Percentiles rank a stretch among this genome's conserved stretches.
Conservation (phyloP, 2,888 invertebrate genomes). For the Caenorhabditis auriculariae region DNA sequence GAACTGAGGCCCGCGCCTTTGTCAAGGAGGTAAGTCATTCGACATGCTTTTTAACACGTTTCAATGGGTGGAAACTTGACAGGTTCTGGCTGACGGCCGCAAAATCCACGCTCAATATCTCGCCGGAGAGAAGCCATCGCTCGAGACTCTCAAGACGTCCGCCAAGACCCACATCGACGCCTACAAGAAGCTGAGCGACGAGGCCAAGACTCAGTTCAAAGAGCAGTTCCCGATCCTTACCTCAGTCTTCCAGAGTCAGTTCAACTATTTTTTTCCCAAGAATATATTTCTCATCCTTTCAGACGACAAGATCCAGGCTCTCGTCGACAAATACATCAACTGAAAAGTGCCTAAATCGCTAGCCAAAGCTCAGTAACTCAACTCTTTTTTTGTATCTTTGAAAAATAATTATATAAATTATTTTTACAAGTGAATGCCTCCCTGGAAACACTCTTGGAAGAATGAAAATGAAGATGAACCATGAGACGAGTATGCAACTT, state of each 20-base stretch:
- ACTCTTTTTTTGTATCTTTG: too few relatives aligned
- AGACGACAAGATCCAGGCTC: constrained; percentile 25
- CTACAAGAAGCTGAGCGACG: constrained; percentile 50
- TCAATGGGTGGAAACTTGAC: neutral
- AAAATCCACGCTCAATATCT: constrained; percentile 47
- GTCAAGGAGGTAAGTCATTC: constrained; percentile 40
- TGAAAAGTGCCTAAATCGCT: too few relatives aligned
- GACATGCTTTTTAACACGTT: neutral
- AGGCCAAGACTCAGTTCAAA: constrained; percentile 52
- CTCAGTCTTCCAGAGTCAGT: constrained; percentile 47
- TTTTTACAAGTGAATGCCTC: too few relatives aligned
- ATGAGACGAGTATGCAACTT: too few relatives aligned
- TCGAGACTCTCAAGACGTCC: constrained; percentile 44
- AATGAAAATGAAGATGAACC: too few relatives aligned
- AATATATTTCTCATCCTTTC: constrained; percentile 1
- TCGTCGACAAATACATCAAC: constrained; percentile 24
- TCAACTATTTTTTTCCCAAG: neutral
- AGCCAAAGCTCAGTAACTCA: too few relatives aligned
- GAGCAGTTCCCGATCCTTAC: constrained; percentile 57
- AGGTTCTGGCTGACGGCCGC: constrained; percentile 51
- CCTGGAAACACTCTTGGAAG: too few relatives aligned
- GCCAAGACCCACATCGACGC: constrained; percentile 33
- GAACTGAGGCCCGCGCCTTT: constrained; percentile 54
- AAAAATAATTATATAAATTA: too few relatives aligned
- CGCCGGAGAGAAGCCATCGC: constrained; percentile 52